Conservation (phyloP, 2,113 vertebrate species). For the Pundamilia nyererei region DNA sequence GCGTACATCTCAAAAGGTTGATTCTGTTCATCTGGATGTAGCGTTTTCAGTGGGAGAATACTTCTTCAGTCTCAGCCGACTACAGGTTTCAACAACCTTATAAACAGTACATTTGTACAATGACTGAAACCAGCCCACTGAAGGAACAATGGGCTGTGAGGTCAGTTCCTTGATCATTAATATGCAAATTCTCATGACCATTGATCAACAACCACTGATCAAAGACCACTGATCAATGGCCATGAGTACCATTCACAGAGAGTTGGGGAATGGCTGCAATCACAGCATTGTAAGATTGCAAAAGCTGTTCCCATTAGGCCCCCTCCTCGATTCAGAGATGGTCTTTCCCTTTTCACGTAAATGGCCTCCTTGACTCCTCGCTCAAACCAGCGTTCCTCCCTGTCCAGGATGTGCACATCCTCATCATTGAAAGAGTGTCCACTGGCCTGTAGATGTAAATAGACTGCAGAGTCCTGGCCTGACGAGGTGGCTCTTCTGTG, state of each 20-base stretch:
- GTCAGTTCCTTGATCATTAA: neutral
- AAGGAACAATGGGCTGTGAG: neutral
- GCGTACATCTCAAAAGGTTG: neutral
- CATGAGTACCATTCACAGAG: too few relatives aligned
- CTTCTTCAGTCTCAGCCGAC: neutral
- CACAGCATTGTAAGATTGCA: too few relatives aligned
- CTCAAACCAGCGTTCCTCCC: neutral
- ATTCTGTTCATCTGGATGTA: neutral
- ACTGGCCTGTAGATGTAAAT: neutral
- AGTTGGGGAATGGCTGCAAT: too few relatives aligned
- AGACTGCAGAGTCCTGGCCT: neutral
- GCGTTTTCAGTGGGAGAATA: neutral
- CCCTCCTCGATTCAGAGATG: neutral
- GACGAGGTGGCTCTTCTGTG: neutral
- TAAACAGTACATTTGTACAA: neutral
- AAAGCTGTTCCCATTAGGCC: too few relatives aligned
- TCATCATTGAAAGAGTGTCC: neutral
- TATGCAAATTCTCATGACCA: neutral
- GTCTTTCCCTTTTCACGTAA: neutral
- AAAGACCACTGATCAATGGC: too few relatives aligned
- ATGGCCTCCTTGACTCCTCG: too few relatives aligned
- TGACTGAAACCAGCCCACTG: neutral
- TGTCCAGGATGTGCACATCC: rapidly evolving
- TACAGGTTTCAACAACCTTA: neutral
- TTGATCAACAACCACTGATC: neutral